A percentile compares a stretch with the other conserved stretches of the same genome.
Conservation (phyloP, 2,797 vertebrate genomes). For the Rhynchonycteris naso region DNA sequence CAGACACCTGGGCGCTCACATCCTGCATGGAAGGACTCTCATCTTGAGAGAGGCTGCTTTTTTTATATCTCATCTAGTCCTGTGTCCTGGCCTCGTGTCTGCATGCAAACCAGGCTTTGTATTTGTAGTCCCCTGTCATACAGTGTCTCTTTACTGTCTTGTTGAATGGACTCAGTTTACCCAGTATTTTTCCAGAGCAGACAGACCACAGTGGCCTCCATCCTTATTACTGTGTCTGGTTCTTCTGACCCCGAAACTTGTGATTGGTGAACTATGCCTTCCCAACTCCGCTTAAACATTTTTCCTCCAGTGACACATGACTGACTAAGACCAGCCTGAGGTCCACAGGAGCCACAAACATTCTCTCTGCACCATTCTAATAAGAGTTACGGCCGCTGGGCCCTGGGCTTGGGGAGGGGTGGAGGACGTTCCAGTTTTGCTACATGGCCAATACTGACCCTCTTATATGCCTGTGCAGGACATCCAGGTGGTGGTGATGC, state of each 20-base stretch:
- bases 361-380: background rate
- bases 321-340: background rate
- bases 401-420: background rate
- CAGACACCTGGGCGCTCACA: background rate
- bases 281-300: background rate
- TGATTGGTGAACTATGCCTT: background rate
- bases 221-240: background rate
- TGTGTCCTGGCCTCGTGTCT: rapidly evolving
- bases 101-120: background rate
- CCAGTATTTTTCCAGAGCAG: background rate
- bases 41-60: background rate
- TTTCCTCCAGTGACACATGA: background rate
- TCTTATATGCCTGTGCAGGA: background rate
- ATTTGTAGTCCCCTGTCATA: background rate
- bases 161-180: background rate
- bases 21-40: background rate
- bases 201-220: background rate
- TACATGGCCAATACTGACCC: rapidly evolving
- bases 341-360: background rate
- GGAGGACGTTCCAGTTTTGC: background rate
- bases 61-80: background rate
- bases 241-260: background rate
- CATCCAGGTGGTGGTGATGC: background rate
- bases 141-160: background rate
- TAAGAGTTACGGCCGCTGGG: background rate